Conservation (phyloP, 2,797 vertebrate genomes). For the Agapornis canus region DNA sequence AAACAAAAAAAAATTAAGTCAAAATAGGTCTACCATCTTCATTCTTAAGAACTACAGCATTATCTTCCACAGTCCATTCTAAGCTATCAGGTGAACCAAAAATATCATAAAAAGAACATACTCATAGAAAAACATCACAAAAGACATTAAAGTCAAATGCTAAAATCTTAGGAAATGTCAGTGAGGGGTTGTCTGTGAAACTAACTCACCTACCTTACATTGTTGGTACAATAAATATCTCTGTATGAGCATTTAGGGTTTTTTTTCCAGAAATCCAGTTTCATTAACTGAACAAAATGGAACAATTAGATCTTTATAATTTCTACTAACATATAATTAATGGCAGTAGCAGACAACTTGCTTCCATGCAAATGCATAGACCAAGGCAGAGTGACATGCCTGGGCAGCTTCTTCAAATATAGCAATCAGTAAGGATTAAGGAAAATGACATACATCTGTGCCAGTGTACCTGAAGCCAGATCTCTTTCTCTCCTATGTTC, state of each 20-base stretch:
- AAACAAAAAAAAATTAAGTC: neutral
- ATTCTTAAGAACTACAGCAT: slow-evolving; percentile 1
- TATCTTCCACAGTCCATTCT: neutral
- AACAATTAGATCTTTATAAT: neutral
- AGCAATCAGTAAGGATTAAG: neutral
- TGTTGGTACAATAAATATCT: neutral
- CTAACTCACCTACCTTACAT: neutral
- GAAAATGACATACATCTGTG: fast-evolving
- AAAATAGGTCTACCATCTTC: neutral
- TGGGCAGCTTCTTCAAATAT: neutral
- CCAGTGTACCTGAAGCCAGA: neutral
- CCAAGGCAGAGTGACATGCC: neutral
- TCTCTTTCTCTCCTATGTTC: neutral
- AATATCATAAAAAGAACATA: neutral
- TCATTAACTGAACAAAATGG: neutral
- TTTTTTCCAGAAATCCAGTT: neutral
- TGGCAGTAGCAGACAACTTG: neutral
- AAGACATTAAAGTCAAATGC: neutral
- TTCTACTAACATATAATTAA: neutral
- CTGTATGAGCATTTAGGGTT: fast-evolving
- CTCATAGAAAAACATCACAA: neutral
- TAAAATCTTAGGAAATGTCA: neutral
- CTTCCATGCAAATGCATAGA: neutral
- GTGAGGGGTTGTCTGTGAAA: neutral
- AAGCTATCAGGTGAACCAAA: neutral